Conservation (phyloP, 2,113 vertebrate genomes). For the Tauraco erythrolophus region DNA sequence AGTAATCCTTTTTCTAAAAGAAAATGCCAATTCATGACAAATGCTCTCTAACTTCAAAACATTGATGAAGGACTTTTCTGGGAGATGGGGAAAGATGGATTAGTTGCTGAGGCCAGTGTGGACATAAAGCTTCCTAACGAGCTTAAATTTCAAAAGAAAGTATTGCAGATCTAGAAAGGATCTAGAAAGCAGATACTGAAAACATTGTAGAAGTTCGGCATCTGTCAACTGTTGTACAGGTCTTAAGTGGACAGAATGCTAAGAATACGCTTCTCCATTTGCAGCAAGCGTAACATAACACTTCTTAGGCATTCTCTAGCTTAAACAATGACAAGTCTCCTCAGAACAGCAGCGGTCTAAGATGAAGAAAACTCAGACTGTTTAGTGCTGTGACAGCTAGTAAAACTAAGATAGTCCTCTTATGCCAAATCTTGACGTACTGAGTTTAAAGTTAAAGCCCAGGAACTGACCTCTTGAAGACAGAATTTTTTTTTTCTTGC, state of each 20-base stretch:
- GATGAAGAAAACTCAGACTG: background rate
- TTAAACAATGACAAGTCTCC: background rate
- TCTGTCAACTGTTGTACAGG: background rate
- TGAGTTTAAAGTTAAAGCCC: background rate
- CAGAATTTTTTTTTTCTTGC: too few species aligned
- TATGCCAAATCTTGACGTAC: background rate
- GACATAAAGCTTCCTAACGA: conserved; percentile 38
- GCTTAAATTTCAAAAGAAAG: conserved; percentile 4
- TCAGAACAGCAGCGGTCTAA: background rate
- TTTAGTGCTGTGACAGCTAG: background rate
- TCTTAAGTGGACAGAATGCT: background rate
- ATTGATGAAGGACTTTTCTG: conserved; percentile 37
- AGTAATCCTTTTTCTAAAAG: conserved; percentile 63
- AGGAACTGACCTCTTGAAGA: background rate
- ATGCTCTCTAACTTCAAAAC: conserved; percentile 58
- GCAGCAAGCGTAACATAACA: background rate
- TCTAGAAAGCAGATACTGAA: background rate
- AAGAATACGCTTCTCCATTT: background rate
- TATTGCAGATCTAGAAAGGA: background rate
- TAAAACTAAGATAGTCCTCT: background rate
- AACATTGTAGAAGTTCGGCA: background rate
- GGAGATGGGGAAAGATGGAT: conserved; percentile 37
- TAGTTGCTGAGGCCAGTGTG: conserved; percentile 25
- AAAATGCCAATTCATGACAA: conserved; percentile 59
- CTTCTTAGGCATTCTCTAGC: background rate